Conservation (phyloP, 2,888 invertebrate species). For the Syrista parreyssii region DNA sequence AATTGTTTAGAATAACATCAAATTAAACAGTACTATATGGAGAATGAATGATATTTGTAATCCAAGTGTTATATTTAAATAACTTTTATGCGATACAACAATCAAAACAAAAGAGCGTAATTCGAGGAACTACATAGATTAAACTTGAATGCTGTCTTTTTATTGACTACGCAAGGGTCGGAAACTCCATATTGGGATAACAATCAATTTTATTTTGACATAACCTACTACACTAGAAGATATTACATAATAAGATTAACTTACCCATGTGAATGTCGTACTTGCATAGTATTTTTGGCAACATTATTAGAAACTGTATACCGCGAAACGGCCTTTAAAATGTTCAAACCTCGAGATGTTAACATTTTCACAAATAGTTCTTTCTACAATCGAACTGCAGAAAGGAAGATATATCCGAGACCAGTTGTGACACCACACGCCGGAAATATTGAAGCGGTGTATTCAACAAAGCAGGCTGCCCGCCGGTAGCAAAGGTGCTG, state of each 20-base stretch:
- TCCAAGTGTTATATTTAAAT: background rate
- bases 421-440: background rate
- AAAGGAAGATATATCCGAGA: background rate
- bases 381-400: background rate
- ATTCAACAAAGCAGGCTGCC: background rate
- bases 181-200: background rate
- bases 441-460: background rate
- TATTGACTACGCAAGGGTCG: background rate
- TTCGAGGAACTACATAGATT: background rate
- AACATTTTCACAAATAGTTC: slow-evolving; percentile 23
- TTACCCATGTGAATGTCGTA: slow-evolving; percentile 28
- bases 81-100: background rate
- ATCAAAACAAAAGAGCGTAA: background rate
- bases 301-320: slow-evolving; percentile 10
- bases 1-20: background rate
- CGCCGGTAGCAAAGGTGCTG: background rate
- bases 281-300: slow-evolving; percentile 18
- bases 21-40: background rate
- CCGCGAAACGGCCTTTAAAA: slow-evolving; percentile 20
- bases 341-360: slow-evolving; percentile 29
- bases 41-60: background rate
- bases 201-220: background rate
- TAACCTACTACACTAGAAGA: background rate
- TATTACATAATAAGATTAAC: slow-evolving; percentile 31
- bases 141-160: background rate